Evolutionary conservation across 2,888 invertebrate genomes (phyloP).

Genomic region (Tetramorium bicarinatum): DNA sequence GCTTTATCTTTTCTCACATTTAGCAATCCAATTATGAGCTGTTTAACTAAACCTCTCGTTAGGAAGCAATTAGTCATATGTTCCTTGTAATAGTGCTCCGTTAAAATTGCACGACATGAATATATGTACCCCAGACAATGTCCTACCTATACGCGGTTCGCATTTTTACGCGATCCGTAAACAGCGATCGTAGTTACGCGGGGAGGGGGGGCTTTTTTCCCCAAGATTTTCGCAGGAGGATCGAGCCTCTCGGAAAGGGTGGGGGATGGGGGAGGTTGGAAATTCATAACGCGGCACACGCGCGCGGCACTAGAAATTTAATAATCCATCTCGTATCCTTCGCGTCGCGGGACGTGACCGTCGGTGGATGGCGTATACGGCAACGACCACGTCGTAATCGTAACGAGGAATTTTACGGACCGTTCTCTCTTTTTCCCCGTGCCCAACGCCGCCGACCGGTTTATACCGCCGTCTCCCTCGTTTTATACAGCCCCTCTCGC

Average conservation of each 20-base stretch:
- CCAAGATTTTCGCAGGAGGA: constrained; percentile 39
- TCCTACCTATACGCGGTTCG: neutral
- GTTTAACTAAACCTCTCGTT: neutral
- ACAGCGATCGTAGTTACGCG: constrained; percentile 57
- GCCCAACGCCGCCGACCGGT: constrained; percentile 25
- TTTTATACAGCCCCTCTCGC: constrained; percentile 16
- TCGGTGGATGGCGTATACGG: constrained; percentile 60
- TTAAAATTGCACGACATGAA: constrained; percentile 17
- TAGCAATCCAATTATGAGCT: neutral
- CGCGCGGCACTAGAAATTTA: constrained; percentile 77
- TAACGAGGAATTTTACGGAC: constrained; percentile 82
- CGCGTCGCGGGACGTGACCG: constrained; percentile 64
- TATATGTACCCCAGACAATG: neutral
- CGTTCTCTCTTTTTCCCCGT: constrained; percentile 49
- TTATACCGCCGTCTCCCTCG: constrained; percentile 50
- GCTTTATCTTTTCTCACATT: neutral
- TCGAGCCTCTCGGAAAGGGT: neutral
- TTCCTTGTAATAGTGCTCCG: neutral
- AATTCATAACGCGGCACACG: constrained; percentile 61
- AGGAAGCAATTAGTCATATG: neutral
- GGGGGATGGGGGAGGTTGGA: constrained; percentile 1
- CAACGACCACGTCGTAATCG: constrained; percentile 81
- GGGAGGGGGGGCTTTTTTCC: neutral
- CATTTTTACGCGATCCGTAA: constrained; percentile 24
- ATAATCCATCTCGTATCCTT: constrained; percentile 80